These are phyloP conservation scores for Rhea pennata DNA, from an alignment of 2,113 vertebrate genomes.

Conservation along the genomic window DNA sequence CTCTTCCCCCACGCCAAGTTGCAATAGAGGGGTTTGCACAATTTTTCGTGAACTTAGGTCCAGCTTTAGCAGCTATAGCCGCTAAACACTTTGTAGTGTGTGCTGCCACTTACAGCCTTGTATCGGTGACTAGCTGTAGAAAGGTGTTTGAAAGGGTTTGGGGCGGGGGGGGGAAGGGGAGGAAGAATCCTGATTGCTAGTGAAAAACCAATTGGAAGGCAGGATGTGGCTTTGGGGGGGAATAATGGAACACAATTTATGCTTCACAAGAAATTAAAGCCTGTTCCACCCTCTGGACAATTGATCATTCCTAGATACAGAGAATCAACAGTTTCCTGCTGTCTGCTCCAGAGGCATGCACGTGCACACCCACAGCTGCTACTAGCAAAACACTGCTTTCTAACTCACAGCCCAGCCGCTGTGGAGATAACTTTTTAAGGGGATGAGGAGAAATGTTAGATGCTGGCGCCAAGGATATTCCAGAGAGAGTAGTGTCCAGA, in stretches of 20 bases:
- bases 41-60: not conserved
- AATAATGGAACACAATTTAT: constrained; percentile 12
- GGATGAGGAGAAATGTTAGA: constrained; percentile 24
- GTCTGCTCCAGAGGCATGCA: constrained; percentile 17
- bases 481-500: constrained; percentile 69
- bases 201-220: not conserved
- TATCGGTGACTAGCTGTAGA: not conserved
- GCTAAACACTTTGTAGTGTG: not conserved
- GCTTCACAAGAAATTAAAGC: constrained; percentile 38
- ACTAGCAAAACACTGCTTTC: not conserved
- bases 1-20: not conserved
- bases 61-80: not conserved
- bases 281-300: constrained; percentile 62
- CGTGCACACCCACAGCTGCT: not conserved
- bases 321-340: constrained; percentile 69
- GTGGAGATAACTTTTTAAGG: constrained; percentile 9
- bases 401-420: not conserved
- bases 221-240: constrained; percentile 26
- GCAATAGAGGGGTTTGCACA: fast-evolving
- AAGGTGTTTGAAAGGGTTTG: not conserved
- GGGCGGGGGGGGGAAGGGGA: too few species aligned
- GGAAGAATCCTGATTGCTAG: not conserved
- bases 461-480: constrained; percentile 74
- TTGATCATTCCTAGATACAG: constrained; percentile 56
- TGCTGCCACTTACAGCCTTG: fast-evolving